Percentiles rank a stretch among this genome's conserved stretches.
These are phyloP conservation scores for Papilio aristodemus DNA, from an alignment of 1,140 invertebrate genomes.

Conservation along the genomic window DNA sequence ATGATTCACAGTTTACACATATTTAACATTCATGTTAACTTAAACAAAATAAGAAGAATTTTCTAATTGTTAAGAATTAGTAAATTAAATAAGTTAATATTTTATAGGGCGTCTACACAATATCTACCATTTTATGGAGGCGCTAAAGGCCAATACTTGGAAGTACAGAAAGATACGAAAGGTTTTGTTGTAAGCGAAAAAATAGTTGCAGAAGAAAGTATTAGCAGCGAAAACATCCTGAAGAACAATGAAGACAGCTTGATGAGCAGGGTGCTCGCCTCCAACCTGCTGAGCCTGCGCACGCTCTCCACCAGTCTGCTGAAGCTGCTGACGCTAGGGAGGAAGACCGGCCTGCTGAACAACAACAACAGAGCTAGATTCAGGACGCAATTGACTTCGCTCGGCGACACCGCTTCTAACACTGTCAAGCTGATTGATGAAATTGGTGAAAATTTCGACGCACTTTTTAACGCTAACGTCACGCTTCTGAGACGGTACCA, in stretches of 20 bases:
- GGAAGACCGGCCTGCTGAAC: conserved; percentile 54
- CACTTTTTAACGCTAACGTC: conserved; percentile 61
- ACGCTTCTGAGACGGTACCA: conserved; percentile 50
- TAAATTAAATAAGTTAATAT: conserved; percentile 2
- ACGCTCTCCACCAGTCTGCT: conserved; percentile 53
- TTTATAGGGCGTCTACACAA: conserved; percentile 51
- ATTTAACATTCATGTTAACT: too few relatives aligned
- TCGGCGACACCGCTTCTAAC: conserved; percentile 65
- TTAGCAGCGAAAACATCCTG: conserved; percentile 64
- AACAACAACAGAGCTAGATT: conserved; percentile 55
- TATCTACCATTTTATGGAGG: conserved; percentile 85
- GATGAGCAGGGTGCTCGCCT: conserved; percentile 56
- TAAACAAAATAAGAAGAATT: too few relatives aligned
- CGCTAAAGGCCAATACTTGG: conserved; percentile 83
- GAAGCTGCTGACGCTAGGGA: conserved; percentile 60
- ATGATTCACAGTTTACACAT: too few relatives aligned
- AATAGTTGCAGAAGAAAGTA: conserved; percentile 69
- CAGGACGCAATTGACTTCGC: conserved; percentile 53
- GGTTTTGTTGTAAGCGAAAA: conserved; percentile 79
- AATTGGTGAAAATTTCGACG: conserved; percentile 62
- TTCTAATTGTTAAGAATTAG: too few relatives aligned
- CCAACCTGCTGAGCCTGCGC: conserved; percentile 59
- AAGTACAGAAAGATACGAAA: conserved; percentile 80
- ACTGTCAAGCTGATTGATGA: conserved; percentile 67
- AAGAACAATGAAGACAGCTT: conserved; percentile 66